Evolutionary conservation across 2,113 vertebrate genomes (phyloP), one percentile per base, ranked within the genome.

Genomic region (Gymnocephalus cernua): DNA sequence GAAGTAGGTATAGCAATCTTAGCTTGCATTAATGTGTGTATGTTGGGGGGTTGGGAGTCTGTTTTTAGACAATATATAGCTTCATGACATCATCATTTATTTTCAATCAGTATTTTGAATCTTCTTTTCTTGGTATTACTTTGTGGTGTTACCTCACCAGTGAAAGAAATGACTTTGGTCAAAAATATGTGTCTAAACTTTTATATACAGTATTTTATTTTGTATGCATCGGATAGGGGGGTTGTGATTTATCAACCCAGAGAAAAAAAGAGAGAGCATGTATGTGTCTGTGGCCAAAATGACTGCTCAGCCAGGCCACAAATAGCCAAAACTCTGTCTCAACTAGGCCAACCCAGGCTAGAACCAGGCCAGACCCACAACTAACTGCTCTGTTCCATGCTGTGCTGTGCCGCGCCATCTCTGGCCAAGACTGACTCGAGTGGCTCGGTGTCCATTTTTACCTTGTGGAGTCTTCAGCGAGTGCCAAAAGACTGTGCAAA

Each of bases 401-500:
- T 85, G 85, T 72, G 87, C 80, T 66, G 84, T 27, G 76, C 79
- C 56, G 63, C 51, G 67, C 66, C 71, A 13, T 69, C 57, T 51
- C 50, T 1, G 59, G 82, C 83, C 84, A 68, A 85, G n/a, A 82
- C 65, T 23, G 77, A 81, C 83, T 84, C 74, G 29, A 51, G 81
- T 53, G 74, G 70, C 77, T 72, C 13, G 6, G 44, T 75, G 77
- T 83, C 76, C 76, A 57, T 78, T 88, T 92, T 81, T 88, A 79
- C 84, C 75, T 79, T 76, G 57, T 72, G 69, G 61, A 83, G 75
- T 58, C 68, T 80, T 77, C 62, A 71, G 29, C 63, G 59, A 79
- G 85, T 84, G 85, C 83, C 83, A 91, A 85, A 91, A 89, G 74
- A 90, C 86, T 90, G 86, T 88, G 88, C 65, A 82, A 80, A 77